Evolutionary conservation across 1,140 invertebrate genomes (phyloP).

Genomic region (Chelonus insularis): DNA sequence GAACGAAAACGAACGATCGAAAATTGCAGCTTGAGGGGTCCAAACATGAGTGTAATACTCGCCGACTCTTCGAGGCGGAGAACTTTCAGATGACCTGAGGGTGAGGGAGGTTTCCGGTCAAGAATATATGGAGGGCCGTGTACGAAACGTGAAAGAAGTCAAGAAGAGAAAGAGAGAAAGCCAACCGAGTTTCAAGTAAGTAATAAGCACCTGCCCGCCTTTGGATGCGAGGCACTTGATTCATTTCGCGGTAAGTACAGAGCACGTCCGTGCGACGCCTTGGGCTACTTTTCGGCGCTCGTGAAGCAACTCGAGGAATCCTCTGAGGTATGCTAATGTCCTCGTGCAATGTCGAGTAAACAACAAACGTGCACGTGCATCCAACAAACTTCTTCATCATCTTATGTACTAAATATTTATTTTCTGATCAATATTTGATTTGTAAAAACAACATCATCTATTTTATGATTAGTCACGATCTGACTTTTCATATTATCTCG

Average conservation of each 20-base stretch:
- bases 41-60: not conserved
- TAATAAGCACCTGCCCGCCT: constrained; percentile 60
- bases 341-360: constrained; percentile 17
- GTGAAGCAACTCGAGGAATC: constrained; percentile 11
- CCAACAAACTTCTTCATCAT: constrained; percentile 23
- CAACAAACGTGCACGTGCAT: constrained; percentile 18
- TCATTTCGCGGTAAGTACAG: constrained; percentile 62
- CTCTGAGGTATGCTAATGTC: constrained; percentile 20
- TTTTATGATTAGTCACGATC: no score
- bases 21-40: constrained; percentile 22
- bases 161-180: constrained; percentile 28
- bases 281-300: constrained; percentile 38
- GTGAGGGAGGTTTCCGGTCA: constrained; percentile 49
- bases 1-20: constrained; percentile 21
- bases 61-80: constrained; percentile 31
- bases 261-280: constrained; percentile 49
- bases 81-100: constrained; percentile 49
- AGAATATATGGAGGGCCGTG: constrained; percentile 41
- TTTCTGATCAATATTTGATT: not conserved
- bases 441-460: not conserved
- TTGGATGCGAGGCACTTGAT: constrained; percentile 55
- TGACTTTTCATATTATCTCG: no score
- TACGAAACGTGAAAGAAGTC: constrained; percentile 24
- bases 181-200: constrained; percentile 41
- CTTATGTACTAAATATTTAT: not conserved